Evolutionary conservation across 2,888 invertebrate species (phyloP).

Genomic region (Caenorhabditis doughertyi): DNA sequence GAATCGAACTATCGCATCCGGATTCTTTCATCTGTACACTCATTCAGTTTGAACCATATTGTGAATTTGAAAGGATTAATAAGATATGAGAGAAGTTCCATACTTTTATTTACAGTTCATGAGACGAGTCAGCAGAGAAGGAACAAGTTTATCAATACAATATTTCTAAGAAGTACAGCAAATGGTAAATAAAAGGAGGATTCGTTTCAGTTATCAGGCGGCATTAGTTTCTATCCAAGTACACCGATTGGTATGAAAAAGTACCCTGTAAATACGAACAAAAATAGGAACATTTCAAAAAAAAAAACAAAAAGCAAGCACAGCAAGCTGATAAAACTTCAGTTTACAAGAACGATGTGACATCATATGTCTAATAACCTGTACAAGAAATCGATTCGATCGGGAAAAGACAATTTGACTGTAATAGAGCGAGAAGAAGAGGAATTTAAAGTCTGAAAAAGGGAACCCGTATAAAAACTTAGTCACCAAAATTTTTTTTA

Average conservation of each 20-base stretch:
- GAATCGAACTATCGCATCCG: neutral
- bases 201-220: neutral
- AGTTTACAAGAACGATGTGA: neutral
- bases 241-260: constrained; percentile 31
- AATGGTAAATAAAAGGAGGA: neutral
- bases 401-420: constrained; percentile 37
- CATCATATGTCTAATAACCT: constrained; percentile 38
- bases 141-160: neutral
- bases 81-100: too few species aligned
- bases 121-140: neutral
- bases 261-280: constrained; percentile 23
- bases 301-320: constrained; percentile 31
- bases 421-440: too few species aligned
- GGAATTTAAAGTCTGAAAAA: neutral
- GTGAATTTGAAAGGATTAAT: too few species aligned
- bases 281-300: too few species aligned
- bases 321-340: constrained; percentile 32
- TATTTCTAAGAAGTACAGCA: neutral
- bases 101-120: too few species aligned
- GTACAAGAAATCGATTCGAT: constrained; percentile 25
- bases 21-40: constrained; percentile 35
- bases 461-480: constrained; percentile 20
- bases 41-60: too few species aligned
- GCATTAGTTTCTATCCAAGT: neutral
- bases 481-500: neutral